These are phyloP conservation scores for Zaprionus camerounensis DNA, from an alignment of 1,140 invertebrate genomes.

Conservation along the genomic window DNA sequence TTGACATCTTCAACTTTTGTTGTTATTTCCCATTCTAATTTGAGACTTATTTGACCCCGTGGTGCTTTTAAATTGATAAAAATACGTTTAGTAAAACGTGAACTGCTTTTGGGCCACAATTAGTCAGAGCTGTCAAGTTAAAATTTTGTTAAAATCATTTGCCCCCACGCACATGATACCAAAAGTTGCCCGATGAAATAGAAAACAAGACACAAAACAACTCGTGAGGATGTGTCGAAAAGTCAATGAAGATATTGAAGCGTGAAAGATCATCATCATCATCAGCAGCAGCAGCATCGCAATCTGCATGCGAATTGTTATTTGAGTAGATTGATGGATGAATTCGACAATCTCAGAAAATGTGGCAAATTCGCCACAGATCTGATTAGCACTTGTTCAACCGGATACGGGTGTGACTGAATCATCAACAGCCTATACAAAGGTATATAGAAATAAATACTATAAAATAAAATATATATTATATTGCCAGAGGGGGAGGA, in stretches of 20 bases:
- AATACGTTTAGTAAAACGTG: constrained; percentile 15
- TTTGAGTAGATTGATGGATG: constrained; percentile 58
- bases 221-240: constrained; percentile 63
- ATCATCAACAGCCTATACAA: constrained; percentile 8
- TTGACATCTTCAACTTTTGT: background rate
- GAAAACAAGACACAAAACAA: constrained; percentile 31
- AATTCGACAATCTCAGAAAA: constrained; percentile 22
- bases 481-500: background rate
- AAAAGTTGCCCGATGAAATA: background rate
- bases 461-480: constrained; percentile 11
- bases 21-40: background rate
- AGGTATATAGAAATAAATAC: background rate
- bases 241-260: constrained; percentile 43
- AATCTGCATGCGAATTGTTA: constrained; percentile 44
- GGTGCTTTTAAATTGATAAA: constrained; percentile 31
- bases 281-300: background rate
- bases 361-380: constrained; percentile 55
- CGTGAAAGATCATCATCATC: constrained; percentile 33
- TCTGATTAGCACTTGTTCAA: constrained; percentile 67
- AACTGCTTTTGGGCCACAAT: constrained; percentile 62
- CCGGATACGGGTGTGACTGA: constrained; percentile 59
- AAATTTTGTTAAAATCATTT: constrained; percentile 46
- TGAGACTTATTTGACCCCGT: background rate
- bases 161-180: constrained; percentile 22
- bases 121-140: constrained; percentile 48